Evolutionary conservation across 2,113 vertebrate genomes (phyloP), one percentile per base, ranked within the genome.

Genomic region (Sebastes fasciatus): DNA sequence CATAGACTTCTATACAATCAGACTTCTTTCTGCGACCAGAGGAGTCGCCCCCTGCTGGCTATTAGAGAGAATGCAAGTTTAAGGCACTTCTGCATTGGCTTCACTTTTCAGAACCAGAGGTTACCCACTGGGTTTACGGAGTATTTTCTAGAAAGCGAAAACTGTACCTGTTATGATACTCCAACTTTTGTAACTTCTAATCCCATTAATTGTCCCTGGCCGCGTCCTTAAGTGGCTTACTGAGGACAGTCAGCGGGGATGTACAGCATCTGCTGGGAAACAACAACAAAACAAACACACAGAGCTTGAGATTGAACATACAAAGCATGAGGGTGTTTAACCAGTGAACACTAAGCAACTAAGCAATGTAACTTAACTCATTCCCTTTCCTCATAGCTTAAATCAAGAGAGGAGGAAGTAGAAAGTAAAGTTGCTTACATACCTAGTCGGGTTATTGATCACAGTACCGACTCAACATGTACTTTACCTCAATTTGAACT

Each of bases 161-260:
- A 64, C 54, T 46, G 58, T 12, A 23, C 13, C 26, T 73, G 72
- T 93, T 88, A 86, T 78, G 58, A 91, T 91, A 93, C 84, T 74
- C 57, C 4, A 82, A 52, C 64, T 64, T 69, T 42, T 66, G 80
- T 68, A 6, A 63, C 5, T 77, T 71, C 10, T 93, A 94, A 94
- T 94, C 91, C 66, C 52, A 86, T 93, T 90, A 89, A 62, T 76
- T 51, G 82, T 84, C 77, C 80, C 57, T 42, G 52, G 17, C n/a
- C 12, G 5, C 75, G 71, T 72, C 71, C 78, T 69, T 79, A 85
- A 91, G 72, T 83, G 88, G 82, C 68, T 91, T 89, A 85, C 11
- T 16, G 48, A 48, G 49, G 52, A 34, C 34, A 84, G 71, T 52
- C 48, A 63, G 8, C 19, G 12, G 9, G 26, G 54, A 74, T 23